Evolutionary conservation across 37 sponge, comb jelly and placozoan species (phyloP).

Genomic region (Halichondria panicea): DNA sequence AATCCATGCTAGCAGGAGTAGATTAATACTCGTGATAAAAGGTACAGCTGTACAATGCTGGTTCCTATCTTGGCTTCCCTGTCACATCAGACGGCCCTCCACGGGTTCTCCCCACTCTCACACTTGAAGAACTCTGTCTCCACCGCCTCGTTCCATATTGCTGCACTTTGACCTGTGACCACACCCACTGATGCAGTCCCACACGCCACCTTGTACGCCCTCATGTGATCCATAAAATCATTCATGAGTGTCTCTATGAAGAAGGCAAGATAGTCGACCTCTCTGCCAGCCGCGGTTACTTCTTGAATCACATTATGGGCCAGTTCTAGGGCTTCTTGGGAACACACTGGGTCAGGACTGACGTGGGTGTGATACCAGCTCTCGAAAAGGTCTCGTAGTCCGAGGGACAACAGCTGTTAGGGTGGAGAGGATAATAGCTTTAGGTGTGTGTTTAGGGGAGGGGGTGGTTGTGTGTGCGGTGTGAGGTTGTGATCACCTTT

Average conservation of each 20-base stretch:
- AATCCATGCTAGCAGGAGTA: no score
- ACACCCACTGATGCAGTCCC: background rate
- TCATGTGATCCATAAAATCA: slow-evolving; percentile 61
- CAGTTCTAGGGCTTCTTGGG: slow-evolving; percentile 3
- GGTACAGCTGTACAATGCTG: no score
- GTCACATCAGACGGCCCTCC: slow-evolving; percentile 28
- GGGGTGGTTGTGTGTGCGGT: no score
- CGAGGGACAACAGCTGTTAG: slow-evolving; percentile 20
- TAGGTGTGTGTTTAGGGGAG: no score
- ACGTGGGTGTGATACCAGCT: slow-evolving; percentile 59
- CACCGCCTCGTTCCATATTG: background rate
- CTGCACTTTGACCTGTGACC: background rate
- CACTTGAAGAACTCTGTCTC: slow-evolving; percentile 33
- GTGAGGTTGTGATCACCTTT: slow-evolving; percentile 54
- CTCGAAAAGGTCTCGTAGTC: slow-evolving; percentile 49
- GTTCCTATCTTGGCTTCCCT: slow-evolving; percentile 28
- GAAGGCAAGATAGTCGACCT: slow-evolving; percentile 40
- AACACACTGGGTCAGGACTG: slow-evolving; percentile 44
- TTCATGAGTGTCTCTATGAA: slow-evolving; percentile 59
- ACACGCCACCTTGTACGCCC: slow-evolving; percentile 28
- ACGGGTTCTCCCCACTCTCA: slow-evolving; percentile 10
- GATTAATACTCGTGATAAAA: no score
- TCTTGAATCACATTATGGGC: slow-evolving; percentile 4
- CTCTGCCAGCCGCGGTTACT: slow-evolving; percentile 26
- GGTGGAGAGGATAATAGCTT: background rate